These are phyloP conservation scores for Clitarchus hookeri DNA, from an alignment of 2,888 invertebrate species.

Conservation along the genomic window DNA sequence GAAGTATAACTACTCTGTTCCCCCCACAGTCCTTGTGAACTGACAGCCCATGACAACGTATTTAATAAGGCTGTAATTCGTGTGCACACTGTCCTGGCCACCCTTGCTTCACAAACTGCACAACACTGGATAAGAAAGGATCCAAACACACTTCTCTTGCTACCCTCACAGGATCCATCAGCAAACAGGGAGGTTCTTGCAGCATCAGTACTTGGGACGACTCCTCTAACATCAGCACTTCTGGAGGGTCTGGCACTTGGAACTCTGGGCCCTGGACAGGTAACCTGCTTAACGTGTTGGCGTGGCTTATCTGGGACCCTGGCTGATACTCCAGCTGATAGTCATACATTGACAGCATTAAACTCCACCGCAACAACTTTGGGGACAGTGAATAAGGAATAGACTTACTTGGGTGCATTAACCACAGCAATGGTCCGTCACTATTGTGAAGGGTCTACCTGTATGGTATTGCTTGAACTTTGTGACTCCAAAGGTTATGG, in stretches of 20 bases:
- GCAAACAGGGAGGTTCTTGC: no score
- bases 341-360: conserved; percentile 11
- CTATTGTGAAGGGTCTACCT: not conserved
- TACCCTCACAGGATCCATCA: not conserved
- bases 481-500: conserved; percentile 20
- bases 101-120: not conserved
- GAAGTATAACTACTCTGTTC: conserved; percentile 41
- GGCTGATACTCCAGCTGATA: conserved; percentile 16
- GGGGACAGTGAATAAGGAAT: conserved; percentile 35
- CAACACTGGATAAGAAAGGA: not conserved
- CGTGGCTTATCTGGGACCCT: not conserved
- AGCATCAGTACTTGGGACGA: not conserved
- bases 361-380: conserved; percentile 29
- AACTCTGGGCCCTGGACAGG: no score
- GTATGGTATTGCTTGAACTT: not conserved
- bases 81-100: not conserved
- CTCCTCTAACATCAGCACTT: no score
- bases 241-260: no score
- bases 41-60: not conserved
- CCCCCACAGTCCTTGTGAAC: conserved; percentile 39
- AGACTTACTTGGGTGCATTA: conserved; percentile 42
- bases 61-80: not conserved
- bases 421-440: conserved; percentile 41
- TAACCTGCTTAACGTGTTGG: not conserved
- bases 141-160: not conserved